Base-by-base conservation (phyloP, 2,797 vertebrate species). In the Tadarida brasiliensis region DNA sequence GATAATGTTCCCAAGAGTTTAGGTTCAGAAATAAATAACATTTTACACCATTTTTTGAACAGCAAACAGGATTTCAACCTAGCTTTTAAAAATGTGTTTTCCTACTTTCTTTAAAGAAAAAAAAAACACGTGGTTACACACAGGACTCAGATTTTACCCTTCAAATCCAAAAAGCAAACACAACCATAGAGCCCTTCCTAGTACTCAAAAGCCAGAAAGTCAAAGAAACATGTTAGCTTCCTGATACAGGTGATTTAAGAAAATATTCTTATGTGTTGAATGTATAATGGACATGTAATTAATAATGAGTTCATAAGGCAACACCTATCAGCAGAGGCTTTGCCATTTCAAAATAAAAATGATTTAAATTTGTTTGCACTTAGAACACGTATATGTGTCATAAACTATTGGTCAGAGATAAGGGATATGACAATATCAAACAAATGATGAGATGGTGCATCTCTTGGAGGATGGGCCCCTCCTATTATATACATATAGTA, bases 11-110 rank as follows among this genome's bases (percentile, higher is more conserved):
- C 49, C 33, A 77, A 91, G 89, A 84, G 28, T 84, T 65, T 57
- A 63, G 24, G 33, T n/a, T 33, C 51, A 94, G 63, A 86, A 20
- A 82, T 78, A 90, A 93, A 51, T 84, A 71, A 83, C 26, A 61
- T 82, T 85, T 80, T 67, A 47, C 11, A 93, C 91, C 47, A 87
- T 95, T 94, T 94, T 95, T 86, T 80, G 67, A 83, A 70, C 2
- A 84, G 68, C 8, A 87, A 94, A 89, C 35, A 51, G 47, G 39
- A 90, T 91, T 92, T 90, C 39, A 70, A n/a, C 39, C 24, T 77
- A 77, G 61, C 30, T 96, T 95, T 90, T 44, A 22, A 87, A 88
- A 65, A 96, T 63, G 17, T 16, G 14, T 44, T 67, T 91, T 81
- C 22, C n/a, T 63, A 28, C 22, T 94, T 92, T 94, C 51, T 94